These are phyloP conservation scores for Pseudanteris insignis DNA, from an alignment of 2,888 invertebrate species.

Conservation along the genomic window DNA sequence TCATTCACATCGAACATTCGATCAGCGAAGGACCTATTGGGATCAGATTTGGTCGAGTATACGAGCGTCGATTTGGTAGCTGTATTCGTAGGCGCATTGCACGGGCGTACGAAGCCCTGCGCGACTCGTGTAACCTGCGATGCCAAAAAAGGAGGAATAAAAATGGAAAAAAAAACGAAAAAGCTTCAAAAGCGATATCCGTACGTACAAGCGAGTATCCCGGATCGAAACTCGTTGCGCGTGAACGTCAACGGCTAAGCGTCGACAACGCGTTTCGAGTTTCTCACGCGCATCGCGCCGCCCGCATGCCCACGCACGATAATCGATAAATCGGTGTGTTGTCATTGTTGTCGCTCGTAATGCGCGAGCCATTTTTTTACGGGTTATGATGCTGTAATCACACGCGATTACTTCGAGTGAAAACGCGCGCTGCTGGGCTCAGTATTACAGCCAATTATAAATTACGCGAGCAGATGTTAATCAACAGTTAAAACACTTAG, in stretches of 20 bases:
- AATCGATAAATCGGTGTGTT: conserved; percentile 44
- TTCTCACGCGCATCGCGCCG: conserved; percentile 35
- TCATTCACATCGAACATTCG: neutral
- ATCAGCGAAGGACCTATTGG: no score
- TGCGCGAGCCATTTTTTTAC: conserved; percentile 31
- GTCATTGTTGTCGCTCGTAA: conserved; percentile 30
- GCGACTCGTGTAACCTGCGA: neutral
- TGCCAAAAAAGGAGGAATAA: neutral
- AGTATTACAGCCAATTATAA: no score
- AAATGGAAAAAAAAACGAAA: conserved; percentile 6
- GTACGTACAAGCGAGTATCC: conserved; percentile 20
- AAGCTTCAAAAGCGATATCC: conserved; percentile 26
- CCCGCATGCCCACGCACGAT: conserved; percentile 22
- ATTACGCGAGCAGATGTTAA: neutral
- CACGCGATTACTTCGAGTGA: conserved; percentile 20
- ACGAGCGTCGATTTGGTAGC: no score
- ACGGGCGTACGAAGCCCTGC: neutral
- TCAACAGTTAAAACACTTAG: neutral
- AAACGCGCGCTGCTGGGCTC: conserved; percentile 9
- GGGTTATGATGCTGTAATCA: conserved; percentile 27
- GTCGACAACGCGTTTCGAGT: conserved; percentile 26
- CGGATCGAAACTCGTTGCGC: conserved; percentile 39
- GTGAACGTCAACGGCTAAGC: conserved; percentile 37
- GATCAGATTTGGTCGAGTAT: no score
- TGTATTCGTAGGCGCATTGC: no score